Evolutionary conservation across 2,888 invertebrate species (phyloP), one percentile per base, ranked within the genome.

Genomic region (Deilephila porcellus): DNA sequence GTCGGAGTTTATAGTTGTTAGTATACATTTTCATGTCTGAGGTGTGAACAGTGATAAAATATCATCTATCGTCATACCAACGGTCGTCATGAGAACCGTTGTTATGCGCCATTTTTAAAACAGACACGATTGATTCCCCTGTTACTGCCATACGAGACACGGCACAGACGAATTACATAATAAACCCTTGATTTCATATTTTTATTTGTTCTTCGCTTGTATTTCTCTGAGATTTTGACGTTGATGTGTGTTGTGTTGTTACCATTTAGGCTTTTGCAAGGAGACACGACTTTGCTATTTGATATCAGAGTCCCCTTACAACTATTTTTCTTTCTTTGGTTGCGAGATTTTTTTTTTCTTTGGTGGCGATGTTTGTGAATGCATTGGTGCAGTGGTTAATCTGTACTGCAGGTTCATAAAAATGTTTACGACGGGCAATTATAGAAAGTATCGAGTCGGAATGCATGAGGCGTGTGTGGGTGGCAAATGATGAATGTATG

Each of bases 11-110:
- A 8, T 45, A 67, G 4, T 17, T 14, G 25, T 25, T 20, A 20
- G 20, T 4, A 34, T 20, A 45, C 11, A 1, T 4, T 64, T 20
- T 6, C 25, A 56, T 56, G n/a, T 56, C 19, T 56, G 67, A 32
- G n/a, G 34, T 59, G 19, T 59, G 70, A 14, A 29, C 45, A 25
- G 62, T 62, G 8, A 19, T 37, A 7, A 19, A 34, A 59, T 82
- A 84, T 84, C 81, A 81, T 84, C 81, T 81, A 83, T 81, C 67
- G 45, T 25, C 77, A 79, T 82, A 78, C 78, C 80, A 82, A 82
- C 82, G 81, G 87, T 87, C 80, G 87, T 82, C 85, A 86, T 78
- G 86, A 76, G 76, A 84, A 83, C 83, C 78, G 85, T 86, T 85
- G 87, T 83, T 83, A 86, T 86, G 88, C 87, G 83, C 78, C 78